Conservation (phyloP, 2,113 vertebrate species). For the Rutilus rutilus region DNA sequence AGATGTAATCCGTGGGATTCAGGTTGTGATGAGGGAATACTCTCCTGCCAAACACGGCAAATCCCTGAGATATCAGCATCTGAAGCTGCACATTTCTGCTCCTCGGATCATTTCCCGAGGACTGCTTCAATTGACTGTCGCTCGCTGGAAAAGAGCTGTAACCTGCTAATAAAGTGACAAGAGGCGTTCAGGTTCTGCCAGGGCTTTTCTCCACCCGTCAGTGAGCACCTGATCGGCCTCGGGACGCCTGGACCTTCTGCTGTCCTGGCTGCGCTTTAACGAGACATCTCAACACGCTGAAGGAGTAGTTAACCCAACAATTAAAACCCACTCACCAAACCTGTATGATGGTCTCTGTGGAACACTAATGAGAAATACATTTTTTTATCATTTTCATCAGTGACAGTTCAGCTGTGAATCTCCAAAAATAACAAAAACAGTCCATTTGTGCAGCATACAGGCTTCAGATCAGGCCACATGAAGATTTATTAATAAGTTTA, state of each 20-base stretch:
- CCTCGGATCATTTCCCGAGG: background rate
- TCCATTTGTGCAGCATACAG: background rate
- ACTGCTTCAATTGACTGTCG: background rate
- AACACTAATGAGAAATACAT: background rate
- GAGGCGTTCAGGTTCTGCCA: background rate
- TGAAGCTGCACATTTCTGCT: background rate
- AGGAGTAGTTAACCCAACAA: background rate
- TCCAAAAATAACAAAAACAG: background rate
- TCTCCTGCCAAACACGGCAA: slow-evolving; percentile 45
- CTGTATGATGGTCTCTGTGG: background rate
- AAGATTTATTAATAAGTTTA: background rate
- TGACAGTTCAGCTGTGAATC: background rate
- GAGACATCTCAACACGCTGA: background rate
- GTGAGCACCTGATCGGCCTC: background rate
- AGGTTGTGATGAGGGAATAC: slow-evolving; percentile 33
- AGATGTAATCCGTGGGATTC: slow-evolving; percentile 39
- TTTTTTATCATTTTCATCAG: background rate
- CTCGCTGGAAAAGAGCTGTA: slow-evolving; percentile 12
- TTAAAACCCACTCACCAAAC: background rate
- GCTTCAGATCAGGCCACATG: background rate
- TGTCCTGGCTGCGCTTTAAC: background rate
- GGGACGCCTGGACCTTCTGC: background rate
- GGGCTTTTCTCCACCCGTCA: slow-evolving; percentile 7
- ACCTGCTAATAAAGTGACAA: slow-evolving; percentile 7
- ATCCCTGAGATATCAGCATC: slow-evolving; percentile 46